Evolutionary conservation across 2,797 vertebrate genomes (phyloP).

Genomic region (Pseudomugil tenellus): DNA sequence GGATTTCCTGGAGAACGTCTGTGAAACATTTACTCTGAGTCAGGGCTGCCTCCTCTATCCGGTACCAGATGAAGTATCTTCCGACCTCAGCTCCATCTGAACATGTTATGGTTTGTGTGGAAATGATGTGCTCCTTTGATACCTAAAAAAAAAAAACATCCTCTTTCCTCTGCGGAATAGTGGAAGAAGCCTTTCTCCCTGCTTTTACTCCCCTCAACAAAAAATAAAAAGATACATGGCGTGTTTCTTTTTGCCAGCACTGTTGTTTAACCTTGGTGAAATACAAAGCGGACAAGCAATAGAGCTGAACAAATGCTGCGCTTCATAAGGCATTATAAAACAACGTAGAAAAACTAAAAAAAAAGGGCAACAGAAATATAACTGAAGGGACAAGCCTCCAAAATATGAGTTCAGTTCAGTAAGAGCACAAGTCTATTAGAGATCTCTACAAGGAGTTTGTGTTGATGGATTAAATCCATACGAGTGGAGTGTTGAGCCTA

Average conservation of each 20-base stretch:
- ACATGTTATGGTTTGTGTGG: conserved; percentile 72
- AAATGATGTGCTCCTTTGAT: conserved; percentile 76
- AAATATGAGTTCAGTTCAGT: conserved; percentile 49
- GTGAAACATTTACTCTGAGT: conserved; percentile 67
- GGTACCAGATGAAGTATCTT: conserved; percentile 71
- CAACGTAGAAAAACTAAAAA: conserved; percentile 71
- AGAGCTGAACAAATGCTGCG: conserved; percentile 72
- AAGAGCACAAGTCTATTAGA: conserved; percentile 45
- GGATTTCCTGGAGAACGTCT: conserved; percentile 77
- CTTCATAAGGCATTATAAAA: conserved; percentile 65
- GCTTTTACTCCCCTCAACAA: conserved; percentile 65
- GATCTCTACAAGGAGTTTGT: conserved; percentile 59
- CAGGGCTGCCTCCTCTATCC: conserved; percentile 66
- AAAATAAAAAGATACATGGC: conserved; percentile 74
- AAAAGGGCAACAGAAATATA: conserved; percentile 65
- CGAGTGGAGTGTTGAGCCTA: conserved; percentile 19
- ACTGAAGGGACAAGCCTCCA: conserved; percentile 46
- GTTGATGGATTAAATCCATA: conserved; percentile 53
- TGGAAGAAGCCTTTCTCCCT: conserved; percentile 68
- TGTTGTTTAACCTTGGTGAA: conserved; percentile 76
- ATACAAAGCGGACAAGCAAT: conserved; percentile 76
- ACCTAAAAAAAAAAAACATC: conserved; percentile 72
- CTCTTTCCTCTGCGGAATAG: conserved; percentile 62
- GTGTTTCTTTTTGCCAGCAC: conserved; percentile 63
- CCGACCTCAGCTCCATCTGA: conserved; percentile 66